Evolutionary conservation across 2,797 vertebrate species (phyloP), one percentile per base, ranked within the genome.

Genomic region (Coregonus ussuriensis): DNA sequence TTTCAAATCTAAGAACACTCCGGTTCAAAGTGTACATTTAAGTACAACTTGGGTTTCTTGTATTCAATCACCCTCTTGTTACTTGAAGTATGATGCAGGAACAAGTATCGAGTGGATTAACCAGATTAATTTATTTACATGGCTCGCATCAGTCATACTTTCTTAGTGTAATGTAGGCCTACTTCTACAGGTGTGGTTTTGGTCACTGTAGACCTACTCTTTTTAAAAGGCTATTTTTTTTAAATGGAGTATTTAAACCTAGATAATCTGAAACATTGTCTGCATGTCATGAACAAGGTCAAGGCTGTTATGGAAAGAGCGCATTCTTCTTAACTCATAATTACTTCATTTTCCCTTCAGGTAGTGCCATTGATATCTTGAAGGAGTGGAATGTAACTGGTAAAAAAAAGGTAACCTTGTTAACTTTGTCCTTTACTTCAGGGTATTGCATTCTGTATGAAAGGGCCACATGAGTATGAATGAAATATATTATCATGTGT

Each of bases 371-470:
- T 6, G 97, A 98, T 87, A 97, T 99, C 72, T 91, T 99, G 86
- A 99, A 99, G 88, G 97, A 99, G 87, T 99, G 98, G 98, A 98
- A 96, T 74, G 95, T 98, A 72, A 97, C 97, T 0, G 97, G 97
- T 79, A 99, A 99, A 88, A 99, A 98, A 93, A 99, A 99, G 96
- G 97, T 98, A 74, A 47, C 41, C 67, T 72, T 71, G 16, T 13
- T 33, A 5, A 67, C 14, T 15, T 33, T 33, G 25, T 67, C 4
- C 11, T 67, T 35, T 67, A 35, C 15, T 37, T 29, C 33, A 68
- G 33, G 14, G 66, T 35, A 35, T 67, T 16, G 33, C 15, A 33
- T 15, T 6, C 33, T 25, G 21, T 63, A 63, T 25, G 21, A 63
- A 25, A 29, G 25, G 59, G 9, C 21, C 4, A 25, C 59, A 11